Conservation (phyloP, 2,113 vertebrate species). For the Gymnobelideus leadbeateri region DNA sequence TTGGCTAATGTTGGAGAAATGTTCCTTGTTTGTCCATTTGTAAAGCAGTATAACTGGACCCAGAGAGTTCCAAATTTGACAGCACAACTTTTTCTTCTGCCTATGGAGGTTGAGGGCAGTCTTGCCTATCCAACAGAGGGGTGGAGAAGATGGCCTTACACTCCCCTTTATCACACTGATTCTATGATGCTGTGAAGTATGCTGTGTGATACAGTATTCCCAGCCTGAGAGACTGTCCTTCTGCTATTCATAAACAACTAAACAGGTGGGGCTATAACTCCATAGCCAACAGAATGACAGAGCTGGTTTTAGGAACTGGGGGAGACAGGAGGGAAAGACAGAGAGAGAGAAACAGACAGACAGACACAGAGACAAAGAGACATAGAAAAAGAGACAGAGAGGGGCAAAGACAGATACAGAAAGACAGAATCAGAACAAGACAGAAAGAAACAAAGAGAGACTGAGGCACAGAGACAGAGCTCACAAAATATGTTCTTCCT, state of each 20-base stretch:
- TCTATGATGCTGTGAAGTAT: neutral
- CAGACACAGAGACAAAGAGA: neutral
- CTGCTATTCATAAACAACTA: neutral
- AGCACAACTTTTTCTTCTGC: neutral
- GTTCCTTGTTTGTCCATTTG: neutral
- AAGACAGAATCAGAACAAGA: neutral
- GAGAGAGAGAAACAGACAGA: neutral
- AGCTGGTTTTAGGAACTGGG: neutral
- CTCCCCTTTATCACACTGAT: neutral
- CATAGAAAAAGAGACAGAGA: too few relatives aligned
- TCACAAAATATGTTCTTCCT: neutral
- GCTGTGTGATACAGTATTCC: neutral
- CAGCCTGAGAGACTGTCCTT: neutral
- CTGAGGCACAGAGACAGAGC: neutral
- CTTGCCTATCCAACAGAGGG: too few relatives aligned
- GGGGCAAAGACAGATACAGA: too few relatives aligned
- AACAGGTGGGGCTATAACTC: conserved; percentile 4
- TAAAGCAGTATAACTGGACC: neutral
- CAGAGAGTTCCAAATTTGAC: neutral
- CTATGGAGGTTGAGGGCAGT: neutral
- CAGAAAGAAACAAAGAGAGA: neutral
- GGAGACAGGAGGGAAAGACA: neutral
- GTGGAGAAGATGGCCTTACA: neutral
- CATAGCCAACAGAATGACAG: neutral
- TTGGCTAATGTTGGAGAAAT: neutral